A percentile compares a stretch with the other conserved stretches of the same genome.
Conservation (phyloP, 2,113 vertebrate species). For the Paradisaea rubra region DNA sequence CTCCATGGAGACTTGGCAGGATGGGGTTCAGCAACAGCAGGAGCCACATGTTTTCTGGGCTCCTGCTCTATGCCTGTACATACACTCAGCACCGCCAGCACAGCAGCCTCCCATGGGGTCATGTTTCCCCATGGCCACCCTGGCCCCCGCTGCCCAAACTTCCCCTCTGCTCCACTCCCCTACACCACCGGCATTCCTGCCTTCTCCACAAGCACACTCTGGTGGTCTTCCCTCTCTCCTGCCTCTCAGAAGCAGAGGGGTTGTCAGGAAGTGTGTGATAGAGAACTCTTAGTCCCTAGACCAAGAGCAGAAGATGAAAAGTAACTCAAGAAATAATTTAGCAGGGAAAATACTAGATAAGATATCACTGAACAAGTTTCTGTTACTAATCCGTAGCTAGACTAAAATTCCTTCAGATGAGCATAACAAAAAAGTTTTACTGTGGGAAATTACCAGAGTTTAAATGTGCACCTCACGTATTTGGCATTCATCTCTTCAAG, state of each 20-base stretch:
- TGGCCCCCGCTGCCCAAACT: accelerated
- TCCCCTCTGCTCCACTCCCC: not conserved
- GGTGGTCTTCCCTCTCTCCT: not conserved
- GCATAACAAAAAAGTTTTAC: not conserved
- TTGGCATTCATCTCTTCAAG: not conserved
- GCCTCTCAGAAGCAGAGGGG: not conserved
- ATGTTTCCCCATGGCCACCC: not conserved
- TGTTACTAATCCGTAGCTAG: not conserved
- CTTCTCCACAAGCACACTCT: not conserved
- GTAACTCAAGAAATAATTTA: not conserved
- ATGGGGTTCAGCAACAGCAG: constrained; percentile 41
- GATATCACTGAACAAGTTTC: not conserved
- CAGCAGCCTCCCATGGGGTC: not conserved
- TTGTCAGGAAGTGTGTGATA: not conserved
- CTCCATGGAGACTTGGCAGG: constrained; percentile 22
- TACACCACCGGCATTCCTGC: not conserved
- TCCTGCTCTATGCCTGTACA: not conserved
- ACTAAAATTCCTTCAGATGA: not conserved
- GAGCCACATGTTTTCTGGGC: constrained; percentile 34
- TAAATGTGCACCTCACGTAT: not conserved
- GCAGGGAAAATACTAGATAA: not conserved
- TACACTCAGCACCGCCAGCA: accelerated
- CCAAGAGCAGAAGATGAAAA: not conserved
- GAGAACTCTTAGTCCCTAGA: not conserved
- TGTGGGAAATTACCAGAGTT: not conserved